phyloP scores from a whole-genome alignment of 2,113 vertebrate genomes.

The Lichenostomus cassidix region DNA sequence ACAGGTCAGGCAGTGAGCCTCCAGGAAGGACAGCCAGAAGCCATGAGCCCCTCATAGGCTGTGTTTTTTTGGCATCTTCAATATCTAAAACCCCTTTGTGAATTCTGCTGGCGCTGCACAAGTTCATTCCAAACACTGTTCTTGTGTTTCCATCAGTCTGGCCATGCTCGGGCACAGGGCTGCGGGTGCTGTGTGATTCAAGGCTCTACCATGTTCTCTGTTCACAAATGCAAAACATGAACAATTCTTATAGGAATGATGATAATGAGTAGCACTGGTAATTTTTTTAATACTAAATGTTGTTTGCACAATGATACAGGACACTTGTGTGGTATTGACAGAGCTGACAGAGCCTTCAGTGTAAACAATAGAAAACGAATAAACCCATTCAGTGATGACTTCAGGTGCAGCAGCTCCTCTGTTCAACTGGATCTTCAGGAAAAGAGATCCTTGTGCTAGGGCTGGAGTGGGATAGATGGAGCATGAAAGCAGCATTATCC shows the following conservation, averaged over 20 bases:
- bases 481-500: not conserved
- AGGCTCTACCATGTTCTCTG: fast-evolving
- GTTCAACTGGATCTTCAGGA: not conserved
- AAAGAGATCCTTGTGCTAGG: not conserved
- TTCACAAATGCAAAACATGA: not conserved
- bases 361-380: not conserved
- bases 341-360: not conserved
- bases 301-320: not conserved
- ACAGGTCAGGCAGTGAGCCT: fast-evolving
- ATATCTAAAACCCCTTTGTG: not conserved
- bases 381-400: not conserved
- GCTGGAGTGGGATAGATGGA: not conserved
- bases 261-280: not conserved
- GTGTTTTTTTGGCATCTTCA: not conserved
- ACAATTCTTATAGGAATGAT: not conserved
- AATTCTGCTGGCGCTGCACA: fast-evolving
- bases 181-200: fast-evolving
- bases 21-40: not conserved
- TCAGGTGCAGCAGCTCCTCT: not conserved
- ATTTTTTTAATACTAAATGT: not conserved
- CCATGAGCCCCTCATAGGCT: not conserved
- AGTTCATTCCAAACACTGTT: not conserved
- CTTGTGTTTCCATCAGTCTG: not conserved
- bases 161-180: not conserved
- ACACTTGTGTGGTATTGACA: not conserved